Percentiles rank a stretch among this genome's conserved stretches.
These are phyloP conservation scores for Tangachromis dhanisi DNA, from an alignment of 2,113 vertebrate genomes.

Conservation along the genomic window DNA sequence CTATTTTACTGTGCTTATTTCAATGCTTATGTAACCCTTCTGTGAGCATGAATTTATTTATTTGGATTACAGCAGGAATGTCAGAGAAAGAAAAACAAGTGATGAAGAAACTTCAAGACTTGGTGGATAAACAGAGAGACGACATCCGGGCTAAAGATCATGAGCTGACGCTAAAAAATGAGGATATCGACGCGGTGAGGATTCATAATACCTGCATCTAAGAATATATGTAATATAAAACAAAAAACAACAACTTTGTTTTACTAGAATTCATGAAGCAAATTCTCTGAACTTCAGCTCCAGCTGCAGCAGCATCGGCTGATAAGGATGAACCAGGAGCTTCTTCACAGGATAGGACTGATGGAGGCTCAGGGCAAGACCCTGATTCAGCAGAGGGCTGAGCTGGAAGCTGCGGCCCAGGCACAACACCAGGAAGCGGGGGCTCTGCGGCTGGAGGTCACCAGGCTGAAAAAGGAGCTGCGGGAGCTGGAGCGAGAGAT, in stretches of 20 bases:
- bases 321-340: constrained; percentile 90
- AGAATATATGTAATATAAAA: neutral
- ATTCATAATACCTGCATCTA: neutral
- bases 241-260: neutral
- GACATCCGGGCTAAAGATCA: constrained; percentile 87
- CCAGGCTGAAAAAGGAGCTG: constrained; percentile 68
- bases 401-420: constrained; percentile 82
- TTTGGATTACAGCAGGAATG: constrained; percentile 66
- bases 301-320: constrained; percentile 89
- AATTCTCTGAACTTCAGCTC: constrained; percentile 63
- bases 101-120: constrained; percentile 85
- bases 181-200: constrained; percentile 87
- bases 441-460: constrained; percentile 53
- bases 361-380: constrained; percentile 86
- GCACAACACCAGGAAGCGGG: constrained; percentile 83
- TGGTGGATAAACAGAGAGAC: constrained; percentile 86
- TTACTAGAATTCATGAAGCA: neutral
- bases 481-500: constrained; percentile 25
- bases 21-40: neutral
- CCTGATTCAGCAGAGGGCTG: constrained; percentile 85
- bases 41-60: neutral
- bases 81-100: constrained; percentile 82
- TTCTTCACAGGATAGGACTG: constrained; percentile 78
- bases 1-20: neutral
- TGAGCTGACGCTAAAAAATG: constrained; percentile 80